Evolutionary conservation across 2,888 invertebrate species (phyloP), one percentile per base, ranked within the genome.

Genomic region (Oligia strigilis): DNA sequence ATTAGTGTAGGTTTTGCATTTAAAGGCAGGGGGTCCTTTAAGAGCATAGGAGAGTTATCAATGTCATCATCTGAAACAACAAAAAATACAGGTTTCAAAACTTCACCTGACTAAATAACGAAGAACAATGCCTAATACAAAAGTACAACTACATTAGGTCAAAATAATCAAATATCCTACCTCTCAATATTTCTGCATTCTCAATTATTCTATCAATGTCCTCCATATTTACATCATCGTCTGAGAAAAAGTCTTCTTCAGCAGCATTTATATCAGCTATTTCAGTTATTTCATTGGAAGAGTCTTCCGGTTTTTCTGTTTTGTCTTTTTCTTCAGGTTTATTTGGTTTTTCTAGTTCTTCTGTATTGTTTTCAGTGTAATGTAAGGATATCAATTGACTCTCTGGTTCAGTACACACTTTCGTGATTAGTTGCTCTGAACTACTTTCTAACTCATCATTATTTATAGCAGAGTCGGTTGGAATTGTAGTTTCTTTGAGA

Each of bases 1-100:
- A 92, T 96, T 75, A 97, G 88, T 88, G 92, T 97, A 3, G 97
- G 97, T 73, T 95, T 95, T 2, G 87, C 78, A 80, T 90, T 93
- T 58, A 92, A 86, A 71, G 87, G 74, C 23, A 80, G 78, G 2
- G 84, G 70, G 58, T 93, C 90, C 76, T 82, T 90, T 5, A 91
- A 79, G n/a, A 93, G 84, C 87, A 91, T 91, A 55, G 93, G 91
- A 14, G 93, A 92, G 74, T 90, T 91, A 4, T 85, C 70, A 87
- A 85, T 89, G 46, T 78, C 69, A 40, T 89, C 82, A 88, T 92
- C 93, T 93, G 87, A 72, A 93, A 75, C 49, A 77, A 23, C 36
- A 0, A 67, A 70, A 23, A 29, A 69, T n/a, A 40, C 13, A 4
- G 14, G 17, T 52, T 69, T n/a, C 14, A 29, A 19, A 29, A 17